Evolutionary conservation across 2,113 vertebrate species (phyloP).

Genomic region (Mobula hypostoma): DNA sequence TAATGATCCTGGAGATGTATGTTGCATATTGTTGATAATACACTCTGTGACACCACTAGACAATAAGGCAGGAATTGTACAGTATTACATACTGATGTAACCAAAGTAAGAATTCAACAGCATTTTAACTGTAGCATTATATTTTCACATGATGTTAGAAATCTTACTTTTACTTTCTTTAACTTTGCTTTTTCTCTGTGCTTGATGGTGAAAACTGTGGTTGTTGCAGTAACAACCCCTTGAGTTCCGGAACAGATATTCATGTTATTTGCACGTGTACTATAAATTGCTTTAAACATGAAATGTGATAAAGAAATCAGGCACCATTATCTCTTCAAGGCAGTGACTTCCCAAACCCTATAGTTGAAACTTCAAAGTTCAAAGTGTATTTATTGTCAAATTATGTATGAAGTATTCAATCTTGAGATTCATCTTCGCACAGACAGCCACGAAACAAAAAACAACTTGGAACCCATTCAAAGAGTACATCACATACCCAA

Average conservation of each 20-base stretch:
- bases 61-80: background rate
- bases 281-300: no score
- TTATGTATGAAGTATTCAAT: no score
- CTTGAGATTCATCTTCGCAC: no score
- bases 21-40: background rate
- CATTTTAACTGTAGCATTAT: background rate
- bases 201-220: background rate
- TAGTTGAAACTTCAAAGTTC: no score
- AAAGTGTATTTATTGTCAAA: no score
- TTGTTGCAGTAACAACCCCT: background rate
- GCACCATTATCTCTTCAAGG: no score
- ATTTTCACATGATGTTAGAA: background rate
- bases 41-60: background rate
- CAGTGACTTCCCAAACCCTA: no score
- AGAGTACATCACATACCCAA: no score
- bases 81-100: background rate
- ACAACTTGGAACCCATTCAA: no score
- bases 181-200: background rate
- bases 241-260: constrained; percentile 1
- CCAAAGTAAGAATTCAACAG: background rate
- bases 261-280: background rate
- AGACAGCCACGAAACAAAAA: no score
- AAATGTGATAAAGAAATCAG: no score
- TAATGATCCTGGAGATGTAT: background rate
- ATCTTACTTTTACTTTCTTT: background rate